Evolutionary conservation across 2,888 invertebrate genomes (phyloP).

Genomic region (Oligia strigilis): DNA sequence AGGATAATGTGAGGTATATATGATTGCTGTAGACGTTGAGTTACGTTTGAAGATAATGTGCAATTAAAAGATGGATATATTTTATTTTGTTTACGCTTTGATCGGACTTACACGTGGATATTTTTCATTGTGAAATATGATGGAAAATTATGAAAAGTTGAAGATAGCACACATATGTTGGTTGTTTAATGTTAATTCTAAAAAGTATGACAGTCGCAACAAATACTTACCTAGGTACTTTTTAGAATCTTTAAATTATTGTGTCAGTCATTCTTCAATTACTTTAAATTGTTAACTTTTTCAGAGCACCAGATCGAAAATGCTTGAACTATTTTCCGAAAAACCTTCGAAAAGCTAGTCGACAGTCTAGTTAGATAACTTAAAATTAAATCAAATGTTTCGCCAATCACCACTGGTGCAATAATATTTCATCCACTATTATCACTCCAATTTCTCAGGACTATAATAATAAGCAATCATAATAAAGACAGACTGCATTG

Average conservation of each 20-base stretch:
- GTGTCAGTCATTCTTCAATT: not conserved
- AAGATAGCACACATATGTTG: not conserved
- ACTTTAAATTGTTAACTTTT: not conserved
- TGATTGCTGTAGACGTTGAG: constrained; percentile 60
- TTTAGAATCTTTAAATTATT: not conserved
- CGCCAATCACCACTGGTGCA: not conserved
- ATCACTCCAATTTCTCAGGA: constrained; percentile 23
- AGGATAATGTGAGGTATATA: constrained; percentile 26
- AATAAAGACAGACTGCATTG: constrained; percentile 57
- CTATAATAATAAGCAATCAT: constrained; percentile 28
- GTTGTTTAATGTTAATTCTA: not conserved
- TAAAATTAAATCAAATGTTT: not conserved
- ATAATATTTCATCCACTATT: constrained; percentile 7
- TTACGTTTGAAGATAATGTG: constrained; percentile 51
- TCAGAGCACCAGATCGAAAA: no score
- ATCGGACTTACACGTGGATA: constrained; percentile 23
- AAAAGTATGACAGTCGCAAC: not conserved
- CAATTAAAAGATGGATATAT: constrained; percentile 39
- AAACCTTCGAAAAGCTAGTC: no score
- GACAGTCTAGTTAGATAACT: not conserved
- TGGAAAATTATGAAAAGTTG: constrained; percentile 4
- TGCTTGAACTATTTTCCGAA: not conserved
- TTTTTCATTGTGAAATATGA: constrained; percentile 22
- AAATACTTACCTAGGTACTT: not conserved
- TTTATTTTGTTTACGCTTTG: constrained; percentile 38